Evolutionary conservation across 2,113 vertebrate genomes (phyloP).

Genomic region (Gadus chalcogrammus): DNA sequence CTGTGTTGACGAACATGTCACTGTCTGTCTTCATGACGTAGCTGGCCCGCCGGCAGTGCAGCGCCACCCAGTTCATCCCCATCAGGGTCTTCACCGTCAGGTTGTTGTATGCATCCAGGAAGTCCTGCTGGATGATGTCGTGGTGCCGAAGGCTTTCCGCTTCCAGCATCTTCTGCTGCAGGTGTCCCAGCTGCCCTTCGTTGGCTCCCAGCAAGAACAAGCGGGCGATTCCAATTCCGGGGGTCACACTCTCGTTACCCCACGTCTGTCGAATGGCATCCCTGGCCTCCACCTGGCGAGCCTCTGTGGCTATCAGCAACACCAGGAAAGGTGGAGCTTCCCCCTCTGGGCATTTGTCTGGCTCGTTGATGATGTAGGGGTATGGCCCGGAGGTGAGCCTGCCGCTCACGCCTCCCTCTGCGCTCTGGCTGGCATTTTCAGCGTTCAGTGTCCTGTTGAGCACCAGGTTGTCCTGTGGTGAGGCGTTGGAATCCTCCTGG

Average conservation of each 20-base stretch:
- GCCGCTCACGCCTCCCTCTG: conserved; percentile 56
- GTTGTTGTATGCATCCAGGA: conserved; percentile 91
- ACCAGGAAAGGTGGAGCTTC: conserved; percentile 82
- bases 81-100: conserved; percentile 95
- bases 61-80: conserved; percentile 97
- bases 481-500: conserved; percentile 56
- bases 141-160: conserved; percentile 84
- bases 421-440: conserved; percentile 80
- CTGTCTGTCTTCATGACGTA: conserved; percentile 99
- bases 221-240: conserved; percentile 75
- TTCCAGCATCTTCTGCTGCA: conserved; percentile 78
- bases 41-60: conserved; percentile 78
- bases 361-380: conserved; percentile 87
- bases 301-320: conserved; percentile 87
- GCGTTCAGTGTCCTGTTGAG: conserved; percentile 67
- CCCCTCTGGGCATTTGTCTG: conserved; percentile 78
- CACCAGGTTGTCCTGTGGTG: conserved; percentile 67
- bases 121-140: conserved; percentile 94
- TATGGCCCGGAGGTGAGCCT: conserved; percentile 73
- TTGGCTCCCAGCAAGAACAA: conserved; percentile 86
- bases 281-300: conserved; percentile 84
- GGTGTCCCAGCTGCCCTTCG: conserved; percentile 62
- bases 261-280: conserved; percentile 94
- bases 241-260: conserved; percentile 86
- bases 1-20: conserved; percentile 97